Conservation (phyloP, 64 coral and sea anemone genomes). For the Stylophora pistillata region DNA sequence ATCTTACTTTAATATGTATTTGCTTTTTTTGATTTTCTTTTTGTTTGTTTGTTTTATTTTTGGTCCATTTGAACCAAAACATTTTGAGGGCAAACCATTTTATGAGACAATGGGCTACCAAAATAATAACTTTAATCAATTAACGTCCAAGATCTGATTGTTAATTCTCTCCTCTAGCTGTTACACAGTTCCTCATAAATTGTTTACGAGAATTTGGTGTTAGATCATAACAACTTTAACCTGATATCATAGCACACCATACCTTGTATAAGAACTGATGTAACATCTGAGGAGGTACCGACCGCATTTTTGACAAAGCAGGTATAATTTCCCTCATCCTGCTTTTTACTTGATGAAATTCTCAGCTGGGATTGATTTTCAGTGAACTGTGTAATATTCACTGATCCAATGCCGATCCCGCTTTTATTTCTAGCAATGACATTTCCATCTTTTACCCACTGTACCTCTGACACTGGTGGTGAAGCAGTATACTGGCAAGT, state of each 20-base stretch:
- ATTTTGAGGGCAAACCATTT: no score
- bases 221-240: neutral
- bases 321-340: neutral
- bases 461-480: slow-evolving; percentile 7
- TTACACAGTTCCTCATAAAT: no score
- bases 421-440: slow-evolving; percentile 4
- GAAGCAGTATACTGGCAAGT: slow-evolving; percentile 16
- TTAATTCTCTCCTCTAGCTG: no score
- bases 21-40: no score
- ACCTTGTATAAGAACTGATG: neutral
- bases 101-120: no score
- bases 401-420: neutral
- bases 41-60: no score
- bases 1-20: no score
- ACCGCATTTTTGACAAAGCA: neutral
- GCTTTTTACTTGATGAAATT: neutral
- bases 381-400: slow-evolving; percentile 20
- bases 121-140: no score
- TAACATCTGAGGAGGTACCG: slow-evolving; percentile 6
- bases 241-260: neutral
- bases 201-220: no score
- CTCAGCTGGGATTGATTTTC: neutral
- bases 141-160: no score
- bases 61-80: no score
- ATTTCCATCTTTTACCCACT: neutral